A percentile compares a stretch with the other conserved stretches of the same genome.
These are phyloP conservation scores for Masticophis lateralis DNA, from an alignment of 2,797 vertebrate species.

Conservation along the genomic window DNA sequence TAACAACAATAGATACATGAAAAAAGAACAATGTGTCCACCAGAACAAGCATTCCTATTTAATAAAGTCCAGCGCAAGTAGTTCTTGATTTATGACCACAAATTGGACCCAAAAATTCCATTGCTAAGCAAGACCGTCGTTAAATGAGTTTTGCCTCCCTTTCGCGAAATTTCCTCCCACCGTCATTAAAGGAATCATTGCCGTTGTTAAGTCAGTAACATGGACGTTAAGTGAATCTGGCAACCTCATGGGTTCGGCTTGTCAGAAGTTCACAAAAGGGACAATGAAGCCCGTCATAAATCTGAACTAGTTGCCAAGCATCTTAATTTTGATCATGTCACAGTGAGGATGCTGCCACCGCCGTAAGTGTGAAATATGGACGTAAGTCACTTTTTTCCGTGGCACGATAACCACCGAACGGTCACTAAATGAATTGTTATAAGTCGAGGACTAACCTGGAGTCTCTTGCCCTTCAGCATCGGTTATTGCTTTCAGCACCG, in stretches of 20 bases:
- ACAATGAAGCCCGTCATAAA: too few relatives aligned
- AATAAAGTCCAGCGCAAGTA: not conserved
- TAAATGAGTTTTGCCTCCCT: not conserved
- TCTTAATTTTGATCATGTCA: too few relatives aligned
- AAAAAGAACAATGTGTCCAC: not conserved
- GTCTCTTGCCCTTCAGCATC: too few relatives aligned
- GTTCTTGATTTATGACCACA: not conserved
- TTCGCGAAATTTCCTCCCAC: not conserved
- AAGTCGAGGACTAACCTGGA: too few relatives aligned
- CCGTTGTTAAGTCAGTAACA: not conserved
- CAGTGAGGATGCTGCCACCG: too few relatives aligned
- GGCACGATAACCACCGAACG: too few relatives aligned
- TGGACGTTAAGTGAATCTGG: not conserved
- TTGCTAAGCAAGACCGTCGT: not conserved
- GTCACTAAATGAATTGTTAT: too few relatives aligned
- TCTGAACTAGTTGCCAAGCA: too few relatives aligned
- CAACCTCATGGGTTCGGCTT: not conserved
- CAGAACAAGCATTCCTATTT: not conserved
- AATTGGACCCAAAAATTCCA: not conserved
- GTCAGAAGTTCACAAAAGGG: not conserved
- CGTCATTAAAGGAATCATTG: not conserved
- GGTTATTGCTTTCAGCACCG: not conserved
- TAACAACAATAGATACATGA: not conserved
- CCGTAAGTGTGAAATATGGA: too few relatives aligned
- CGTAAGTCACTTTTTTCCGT: too few relatives aligned